Conservation (phyloP, 2,888 invertebrate species). For the Kryphioiulus occultus region DNA sequence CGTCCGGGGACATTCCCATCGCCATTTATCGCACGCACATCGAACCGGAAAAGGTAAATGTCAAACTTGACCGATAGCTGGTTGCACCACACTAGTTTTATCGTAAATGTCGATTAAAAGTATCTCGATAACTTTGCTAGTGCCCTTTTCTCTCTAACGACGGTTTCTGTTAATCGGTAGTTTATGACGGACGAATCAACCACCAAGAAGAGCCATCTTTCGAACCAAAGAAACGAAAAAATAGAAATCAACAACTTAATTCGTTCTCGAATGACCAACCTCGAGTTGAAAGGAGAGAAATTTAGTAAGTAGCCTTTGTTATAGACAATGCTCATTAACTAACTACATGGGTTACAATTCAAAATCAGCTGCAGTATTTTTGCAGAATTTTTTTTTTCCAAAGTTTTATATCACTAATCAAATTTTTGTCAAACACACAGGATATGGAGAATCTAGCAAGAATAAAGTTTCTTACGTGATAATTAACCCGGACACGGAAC, state of each 20-base stretch:
- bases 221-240: constrained; percentile 49
- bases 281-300: constrained; percentile 88
- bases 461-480: constrained; percentile 91
- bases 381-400: neutral
- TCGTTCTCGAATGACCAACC: constrained; percentile 90
- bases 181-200: constrained; percentile 1
- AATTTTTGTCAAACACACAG: constrained; percentile 65
- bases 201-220: constrained; percentile 43
- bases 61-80: neutral
- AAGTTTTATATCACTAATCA: neutral
- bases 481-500: constrained; percentile 96
- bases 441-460: constrained; percentile 87
- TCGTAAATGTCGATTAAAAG: no score
- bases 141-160: neutral
- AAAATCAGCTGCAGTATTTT: no score
- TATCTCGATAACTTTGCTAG: neutral
- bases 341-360: neutral
- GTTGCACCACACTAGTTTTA: neutral
- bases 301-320: constrained; percentile 67
- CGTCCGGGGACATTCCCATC: constrained; percentile 93
- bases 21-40: constrained; percentile 97
- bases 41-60: constrained; percentile 71
- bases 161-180: neutral
- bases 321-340: neutral
- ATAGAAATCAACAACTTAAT: constrained; percentile 95